phyloP scores from a whole-genome alignment of 2,113 vertebrate species.

The Gnathonemus longibarbis region DNA sequence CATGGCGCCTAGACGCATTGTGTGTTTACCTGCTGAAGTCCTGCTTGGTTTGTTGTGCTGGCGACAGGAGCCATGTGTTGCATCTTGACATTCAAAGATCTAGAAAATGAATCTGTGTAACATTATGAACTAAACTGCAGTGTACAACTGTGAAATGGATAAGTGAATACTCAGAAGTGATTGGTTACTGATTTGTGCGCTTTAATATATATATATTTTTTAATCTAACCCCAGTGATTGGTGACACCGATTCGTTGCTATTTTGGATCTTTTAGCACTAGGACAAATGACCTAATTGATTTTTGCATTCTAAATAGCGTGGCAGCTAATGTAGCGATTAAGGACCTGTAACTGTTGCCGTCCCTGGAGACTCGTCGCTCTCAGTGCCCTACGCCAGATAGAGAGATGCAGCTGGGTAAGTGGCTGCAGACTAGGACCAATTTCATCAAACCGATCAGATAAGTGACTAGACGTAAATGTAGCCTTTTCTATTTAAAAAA shows the following conservation, averaged over 20 bases:
- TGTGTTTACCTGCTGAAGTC: background rate
- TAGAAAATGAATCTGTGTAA: background rate
- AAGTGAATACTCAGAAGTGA: background rate
- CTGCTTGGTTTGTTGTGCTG: background rate
- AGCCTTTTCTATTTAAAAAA: background rate
- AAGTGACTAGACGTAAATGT: background rate
- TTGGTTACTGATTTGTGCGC: background rate
- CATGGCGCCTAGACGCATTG: background rate
- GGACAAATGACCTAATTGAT: background rate
- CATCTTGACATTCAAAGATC: background rate
- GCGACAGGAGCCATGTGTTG: background rate
- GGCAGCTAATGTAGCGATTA: background rate
- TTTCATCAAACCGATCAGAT: background rate
- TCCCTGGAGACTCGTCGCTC: background rate
- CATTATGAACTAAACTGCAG: background rate
- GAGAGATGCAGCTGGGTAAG: background rate
- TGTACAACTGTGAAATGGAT: background rate
- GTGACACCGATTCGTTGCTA: background rate
- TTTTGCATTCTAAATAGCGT: background rate
- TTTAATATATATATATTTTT: background rate
- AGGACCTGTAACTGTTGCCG: background rate
- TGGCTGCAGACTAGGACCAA: background rate
- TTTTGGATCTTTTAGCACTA: background rate
- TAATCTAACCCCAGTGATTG: background rate
- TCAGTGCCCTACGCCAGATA: background rate